phyloP scores from a whole-genome alignment of 2,797 vertebrate species.

The Pantherophis vulpinus region DNA sequence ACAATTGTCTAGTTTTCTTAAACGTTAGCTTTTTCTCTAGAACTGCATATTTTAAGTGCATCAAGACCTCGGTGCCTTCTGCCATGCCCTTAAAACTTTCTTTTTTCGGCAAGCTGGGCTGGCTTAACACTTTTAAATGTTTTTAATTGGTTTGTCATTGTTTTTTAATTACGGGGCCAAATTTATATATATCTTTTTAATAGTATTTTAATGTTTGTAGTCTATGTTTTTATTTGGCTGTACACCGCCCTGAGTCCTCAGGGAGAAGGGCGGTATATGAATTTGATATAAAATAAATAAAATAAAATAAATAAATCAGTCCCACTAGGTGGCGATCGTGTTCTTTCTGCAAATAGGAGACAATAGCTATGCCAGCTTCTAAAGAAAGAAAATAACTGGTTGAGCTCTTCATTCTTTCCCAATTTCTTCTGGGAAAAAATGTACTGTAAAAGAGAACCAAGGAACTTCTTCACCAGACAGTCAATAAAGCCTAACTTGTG shows the following conservation, averaged over 20 bases:
- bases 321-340: constrained; percentile 55
- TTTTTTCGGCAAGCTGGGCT: too few species aligned
- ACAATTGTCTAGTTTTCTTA: background rate
- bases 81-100: too few species aligned
- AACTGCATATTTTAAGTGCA: fast-evolving
- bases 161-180: too few species aligned
- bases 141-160: too few species aligned
- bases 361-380: fast-evolving
- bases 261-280: too few species aligned
- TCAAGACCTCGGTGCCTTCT: too few species aligned
- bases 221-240: too few species aligned
- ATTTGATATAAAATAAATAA: too few species aligned
- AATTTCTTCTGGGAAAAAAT: background rate
- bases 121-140: too few species aligned
- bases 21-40: background rate
- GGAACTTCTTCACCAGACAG: background rate
- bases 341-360: constrained; percentile 46
- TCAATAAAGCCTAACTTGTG: background rate
- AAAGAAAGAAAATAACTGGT: background rate
- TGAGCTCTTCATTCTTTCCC: background rate
- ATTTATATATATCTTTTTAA: too few species aligned
- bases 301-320: background rate
- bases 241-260: too few species aligned
- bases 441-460: background rate
- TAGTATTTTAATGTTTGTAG: too few species aligned